phyloP scores from a whole-genome alignment of 2,797 vertebrate genomes.

The Tauraco hartlaubi region DNA sequence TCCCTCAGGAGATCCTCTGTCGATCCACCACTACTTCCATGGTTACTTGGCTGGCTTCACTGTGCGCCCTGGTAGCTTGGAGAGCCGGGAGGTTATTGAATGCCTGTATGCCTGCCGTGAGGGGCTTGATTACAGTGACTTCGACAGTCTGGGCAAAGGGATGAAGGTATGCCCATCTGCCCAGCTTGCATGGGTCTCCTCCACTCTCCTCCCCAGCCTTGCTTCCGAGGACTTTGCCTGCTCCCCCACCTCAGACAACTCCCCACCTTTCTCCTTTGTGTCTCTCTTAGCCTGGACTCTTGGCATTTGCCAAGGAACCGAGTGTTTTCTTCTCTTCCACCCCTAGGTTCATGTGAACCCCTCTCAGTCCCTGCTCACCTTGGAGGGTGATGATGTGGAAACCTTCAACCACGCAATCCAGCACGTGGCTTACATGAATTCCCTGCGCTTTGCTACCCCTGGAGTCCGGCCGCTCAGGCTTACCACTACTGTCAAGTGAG shows the following conservation, averaged over 20 bases:
- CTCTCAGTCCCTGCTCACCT: slow-evolving; percentile 94
- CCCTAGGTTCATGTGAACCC: slow-evolving; percentile 96
- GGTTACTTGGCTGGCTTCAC: slow-evolving; percentile 97
- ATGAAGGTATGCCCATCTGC: slow-evolving; percentile 91
- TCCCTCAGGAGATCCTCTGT: slow-evolving; percentile 84
- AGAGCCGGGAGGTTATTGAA: slow-evolving; percentile 97
- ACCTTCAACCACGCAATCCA: slow-evolving; percentile 97
- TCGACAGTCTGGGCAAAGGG: slow-evolving; percentile 97
- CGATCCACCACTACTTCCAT: slow-evolving; percentile 91
- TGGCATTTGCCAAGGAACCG: background rate
- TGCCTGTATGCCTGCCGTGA: slow-evolving; percentile 98
- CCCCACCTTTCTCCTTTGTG: slow-evolving; percentile 11
- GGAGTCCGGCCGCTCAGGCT: slow-evolving; percentile 95
- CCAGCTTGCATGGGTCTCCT: slow-evolving; percentile 62
- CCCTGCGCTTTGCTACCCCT: slow-evolving; percentile 94
- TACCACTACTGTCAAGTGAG: slow-evolving; percentile 93
- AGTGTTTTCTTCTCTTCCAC: slow-evolving; percentile 58
- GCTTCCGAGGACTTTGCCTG: slow-evolving; percentile 50
- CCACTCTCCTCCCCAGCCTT: slow-evolving; percentile 35
- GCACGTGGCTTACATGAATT: slow-evolving; percentile 98
- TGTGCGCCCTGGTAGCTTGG: slow-evolving; percentile 93
- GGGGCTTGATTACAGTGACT: slow-evolving; percentile 97
- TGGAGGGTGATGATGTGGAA: slow-evolving; percentile 97
- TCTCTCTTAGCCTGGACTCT: background rate
- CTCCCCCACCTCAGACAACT: background rate